phyloP scores from a whole-genome alignment of 1,140 invertebrate genomes.

The Asobara japonica region DNA sequence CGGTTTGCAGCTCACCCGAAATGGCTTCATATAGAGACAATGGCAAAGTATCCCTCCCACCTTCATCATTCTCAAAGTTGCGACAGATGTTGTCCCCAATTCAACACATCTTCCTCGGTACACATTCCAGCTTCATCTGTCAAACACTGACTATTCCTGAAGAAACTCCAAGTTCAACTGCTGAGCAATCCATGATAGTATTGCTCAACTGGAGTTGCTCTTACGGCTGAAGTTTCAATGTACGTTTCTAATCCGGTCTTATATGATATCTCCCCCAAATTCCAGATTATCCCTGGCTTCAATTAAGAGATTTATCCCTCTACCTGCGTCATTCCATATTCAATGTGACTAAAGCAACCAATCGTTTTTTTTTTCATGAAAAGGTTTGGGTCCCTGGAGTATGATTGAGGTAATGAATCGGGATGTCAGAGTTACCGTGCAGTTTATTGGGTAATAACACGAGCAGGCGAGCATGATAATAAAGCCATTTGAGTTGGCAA shows the following conservation, averaged over 20 bases:
- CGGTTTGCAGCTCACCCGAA: too few relatives aligned
- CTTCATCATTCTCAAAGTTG: neutral
- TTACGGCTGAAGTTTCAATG: neutral
- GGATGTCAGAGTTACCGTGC: neutral
- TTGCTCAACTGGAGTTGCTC: neutral
- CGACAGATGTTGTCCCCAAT: neutral
- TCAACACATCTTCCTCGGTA: neutral
- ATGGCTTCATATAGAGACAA: too few relatives aligned
- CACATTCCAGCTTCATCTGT: neutral
- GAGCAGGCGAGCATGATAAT: neutral
- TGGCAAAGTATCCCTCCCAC: neutral
- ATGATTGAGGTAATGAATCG: neutral
- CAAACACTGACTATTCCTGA: neutral
- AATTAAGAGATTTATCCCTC: neutral
- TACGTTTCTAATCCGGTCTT: neutral
- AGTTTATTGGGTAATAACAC: neutral
- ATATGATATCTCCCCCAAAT: neutral
- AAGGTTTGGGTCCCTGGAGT: neutral
- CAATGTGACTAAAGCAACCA: too few relatives aligned
- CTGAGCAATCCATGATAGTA: conserved; percentile 7
- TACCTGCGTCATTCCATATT: too few relatives aligned
- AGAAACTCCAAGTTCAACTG: neutral
- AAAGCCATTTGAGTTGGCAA: conserved; percentile 18
- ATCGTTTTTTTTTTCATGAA: neutral
- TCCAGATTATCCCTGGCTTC: neutral